Evolutionary conservation across 2,797 vertebrate genomes (phyloP).

Genomic region (Bradypus variegatus): DNA sequence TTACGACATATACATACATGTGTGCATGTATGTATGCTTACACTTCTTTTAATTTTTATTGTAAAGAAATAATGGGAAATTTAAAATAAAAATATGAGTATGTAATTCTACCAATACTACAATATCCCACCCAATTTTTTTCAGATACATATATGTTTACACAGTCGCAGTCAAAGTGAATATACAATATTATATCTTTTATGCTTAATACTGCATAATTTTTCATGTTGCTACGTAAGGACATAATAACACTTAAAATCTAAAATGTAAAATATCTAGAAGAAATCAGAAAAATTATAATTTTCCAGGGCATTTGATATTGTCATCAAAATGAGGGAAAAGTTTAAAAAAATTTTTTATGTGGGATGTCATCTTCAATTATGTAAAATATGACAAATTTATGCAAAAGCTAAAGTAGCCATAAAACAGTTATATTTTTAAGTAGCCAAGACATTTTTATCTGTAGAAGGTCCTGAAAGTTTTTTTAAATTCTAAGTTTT

Average conservation of each 20-base stretch:
- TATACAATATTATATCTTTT: background rate
- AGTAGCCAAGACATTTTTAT: background rate
- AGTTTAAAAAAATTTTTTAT: background rate
- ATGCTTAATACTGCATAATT: background rate
- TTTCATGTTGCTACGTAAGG: background rate
- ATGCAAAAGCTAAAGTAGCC: background rate
- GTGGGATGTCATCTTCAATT: background rate
- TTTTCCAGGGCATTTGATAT: background rate
- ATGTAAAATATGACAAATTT: background rate
- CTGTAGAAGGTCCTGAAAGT: background rate
- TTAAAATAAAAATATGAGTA: background rate
- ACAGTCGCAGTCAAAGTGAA: background rate
- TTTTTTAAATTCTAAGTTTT: background rate
- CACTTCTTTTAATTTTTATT: background rate
- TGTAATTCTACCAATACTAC: background rate
- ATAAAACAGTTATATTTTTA: background rate
- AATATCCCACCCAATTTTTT: background rate
- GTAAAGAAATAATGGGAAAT: background rate
- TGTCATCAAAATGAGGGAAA: background rate
- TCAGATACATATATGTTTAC: background rate
- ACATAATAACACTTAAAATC: background rate
- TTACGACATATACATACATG: background rate
- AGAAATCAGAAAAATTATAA: background rate
- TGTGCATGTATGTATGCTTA: background rate
- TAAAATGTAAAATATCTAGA: background rate